Base-by-base conservation (phyloP, 1,140 invertebrate species). In the Sminthurinus signatus region DNA sequence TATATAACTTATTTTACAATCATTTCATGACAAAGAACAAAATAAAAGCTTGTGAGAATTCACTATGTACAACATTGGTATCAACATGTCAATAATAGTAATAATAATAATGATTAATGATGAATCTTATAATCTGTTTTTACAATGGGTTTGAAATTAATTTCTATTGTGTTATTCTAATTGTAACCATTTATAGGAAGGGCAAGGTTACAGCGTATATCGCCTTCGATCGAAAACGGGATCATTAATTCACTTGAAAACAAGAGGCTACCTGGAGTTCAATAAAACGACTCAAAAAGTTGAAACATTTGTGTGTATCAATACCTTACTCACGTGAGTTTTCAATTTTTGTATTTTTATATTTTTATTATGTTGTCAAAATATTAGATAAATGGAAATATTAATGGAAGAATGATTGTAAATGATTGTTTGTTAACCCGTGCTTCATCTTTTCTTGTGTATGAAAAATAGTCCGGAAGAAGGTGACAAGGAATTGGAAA, bases 231-330 rank as follows among this genome's bases (percentile, higher is more conserved):
- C 86, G 0, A 86, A 87, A 73, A 89, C 84, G 56, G 87, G 89
- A 0, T 77, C 85, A 65, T 88, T 86, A 72, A 88, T 93, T 55
- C 91, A 89, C 73, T 78, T 93, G 70, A 81, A 84, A 60, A 91
- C 88, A 1, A 81, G 84, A 43, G 91, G 90, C 2, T 87, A 82
- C 65, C 77, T 93, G 2, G 89, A 92, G 69, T 83, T 87, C 23
- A 85, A 90, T 65, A 79, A 82, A 67, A 80, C 80, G 25, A 83
- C 85, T 0, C 83, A 87, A 60, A 82, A 82, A 44, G 85, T 90
- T 0, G 84, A 85, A 62, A 89, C 87, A 19, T 91, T 93, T 72
- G 82, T 92, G 14, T 93, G 90, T 73, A 82, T 89, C 54, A 93
- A 92, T 74, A 88, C 86, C 0, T 78, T 90, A n/a, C 80, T 91